Percentiles rank a stretch among this genome's conserved stretches.
These are phyloP conservation scores for Rissa tridactyla DNA, from an alignment of 2,113 vertebrate genomes.

Conservation along the genomic window DNA sequence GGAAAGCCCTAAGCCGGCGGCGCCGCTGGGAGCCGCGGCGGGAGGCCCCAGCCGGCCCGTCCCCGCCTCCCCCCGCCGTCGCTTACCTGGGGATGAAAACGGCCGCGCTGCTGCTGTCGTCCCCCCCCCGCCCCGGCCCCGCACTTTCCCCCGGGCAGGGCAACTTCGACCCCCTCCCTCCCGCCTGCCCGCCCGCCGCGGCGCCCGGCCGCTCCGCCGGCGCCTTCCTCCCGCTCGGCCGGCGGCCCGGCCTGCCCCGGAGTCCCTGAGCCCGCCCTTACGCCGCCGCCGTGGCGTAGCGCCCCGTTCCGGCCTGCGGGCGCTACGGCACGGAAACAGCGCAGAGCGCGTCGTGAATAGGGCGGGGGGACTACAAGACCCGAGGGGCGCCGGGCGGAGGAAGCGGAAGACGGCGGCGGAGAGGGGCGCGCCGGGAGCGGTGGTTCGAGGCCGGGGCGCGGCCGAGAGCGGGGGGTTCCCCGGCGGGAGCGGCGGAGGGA, in stretches of 20 bases:
- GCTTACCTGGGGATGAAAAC: slow-evolving; percentile 46
- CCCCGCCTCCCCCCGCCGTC: neutral
- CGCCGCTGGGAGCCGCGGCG: neutral
- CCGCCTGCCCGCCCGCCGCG: neutral
- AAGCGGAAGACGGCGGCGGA: neutral
- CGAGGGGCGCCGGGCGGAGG: slow-evolving; percentile 1
- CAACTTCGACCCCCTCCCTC: neutral
- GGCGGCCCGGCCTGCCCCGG: neutral
- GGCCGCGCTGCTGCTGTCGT: neutral
- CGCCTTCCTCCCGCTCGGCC: neutral
- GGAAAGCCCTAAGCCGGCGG: neutral
- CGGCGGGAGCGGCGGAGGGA: no score
- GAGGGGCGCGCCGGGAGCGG: neutral
- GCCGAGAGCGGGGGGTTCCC: no score
- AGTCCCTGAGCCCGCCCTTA: slow-evolving; percentile 16
- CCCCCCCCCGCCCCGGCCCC: neutral
- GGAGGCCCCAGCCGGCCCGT: neutral
- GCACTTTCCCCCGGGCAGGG: neutral
- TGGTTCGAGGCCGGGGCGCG: neutral
- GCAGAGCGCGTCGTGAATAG: slow-evolving; percentile 50
- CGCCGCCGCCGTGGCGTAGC: slow-evolving; percentile 62
- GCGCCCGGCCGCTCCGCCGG: neutral
- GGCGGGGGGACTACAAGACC: slow-evolving; percentile 49
- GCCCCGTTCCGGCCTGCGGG: neutral
- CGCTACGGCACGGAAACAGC: slow-evolving; percentile 41